phyloP scores from a whole-genome alignment of 1,140 invertebrate genomes.

The Spodoptera frugiperda region DNA sequence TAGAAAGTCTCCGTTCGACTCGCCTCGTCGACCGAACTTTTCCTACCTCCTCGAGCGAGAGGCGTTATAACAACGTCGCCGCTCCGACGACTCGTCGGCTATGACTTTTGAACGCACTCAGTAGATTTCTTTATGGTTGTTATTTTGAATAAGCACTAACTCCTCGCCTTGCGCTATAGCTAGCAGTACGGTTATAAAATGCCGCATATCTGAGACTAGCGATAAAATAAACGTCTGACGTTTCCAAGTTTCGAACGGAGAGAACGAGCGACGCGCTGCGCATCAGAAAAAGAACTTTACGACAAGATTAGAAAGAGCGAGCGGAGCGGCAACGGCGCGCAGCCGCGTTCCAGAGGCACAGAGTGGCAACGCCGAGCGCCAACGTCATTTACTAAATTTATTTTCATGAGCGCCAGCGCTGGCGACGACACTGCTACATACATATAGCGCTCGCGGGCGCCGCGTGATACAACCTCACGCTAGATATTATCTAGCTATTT shows the following conservation, averaged over 20 bases:
- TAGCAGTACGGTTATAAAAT: conserved; percentile 73
- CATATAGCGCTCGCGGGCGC: conserved; percentile 64
- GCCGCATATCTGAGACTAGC: conserved; percentile 73
- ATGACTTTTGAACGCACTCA: conserved; percentile 53
- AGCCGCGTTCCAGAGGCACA: conserved; percentile 79
- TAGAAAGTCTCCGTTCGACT: conserved; percentile 83
- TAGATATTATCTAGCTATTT: conserved; percentile 68
- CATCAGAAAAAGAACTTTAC: conserved; percentile 86
- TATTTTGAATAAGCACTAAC: conserved; percentile 73
- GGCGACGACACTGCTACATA: conserved; percentile 75
- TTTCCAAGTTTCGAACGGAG: conserved; percentile 82
- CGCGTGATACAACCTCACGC: conserved; percentile 70
- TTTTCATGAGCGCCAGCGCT: conserved; percentile 85
- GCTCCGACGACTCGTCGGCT: conserved; percentile 50
- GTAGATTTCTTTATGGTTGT: conserved; percentile 67
- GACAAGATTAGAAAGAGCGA: conserved; percentile 86
- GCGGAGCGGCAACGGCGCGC: conserved; percentile 81
- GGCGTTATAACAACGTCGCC: conserved; percentile 64
- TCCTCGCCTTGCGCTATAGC: conserved; percentile 59
- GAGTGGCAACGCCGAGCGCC: conserved; percentile 78
- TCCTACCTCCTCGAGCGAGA: conserved; percentile 73
- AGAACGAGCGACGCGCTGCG: conserved; percentile 82
- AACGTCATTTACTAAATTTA: conserved; percentile 86
- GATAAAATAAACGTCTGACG: conserved; percentile 83
- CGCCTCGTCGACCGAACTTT: conserved; percentile 79